Base-by-base conservation (phyloP, 2,113 vertebrate species). In the Cardinalis cardinalis region DNA sequence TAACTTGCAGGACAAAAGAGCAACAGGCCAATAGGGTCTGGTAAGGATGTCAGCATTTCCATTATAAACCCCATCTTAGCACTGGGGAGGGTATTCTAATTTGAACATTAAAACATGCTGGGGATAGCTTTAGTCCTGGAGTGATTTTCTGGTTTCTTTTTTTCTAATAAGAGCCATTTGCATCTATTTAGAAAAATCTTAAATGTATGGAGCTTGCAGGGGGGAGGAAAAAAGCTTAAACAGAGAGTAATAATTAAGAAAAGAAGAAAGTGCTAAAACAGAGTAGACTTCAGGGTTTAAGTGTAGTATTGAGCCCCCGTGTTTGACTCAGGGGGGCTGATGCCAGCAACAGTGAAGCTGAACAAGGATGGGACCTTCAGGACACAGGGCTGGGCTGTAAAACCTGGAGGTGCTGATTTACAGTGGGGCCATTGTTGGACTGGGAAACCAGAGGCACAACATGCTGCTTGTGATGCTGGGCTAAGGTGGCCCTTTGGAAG, bases 1-100 rank as follows among this genome's bases (percentile, higher is more conserved):
- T 96, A 95, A 91, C 79, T 94, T 72, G 43, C 43, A 81, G 70
- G 81, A 93, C 92, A 75, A 85, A 84, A 89, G 84, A 96, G 46
- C 51, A 68, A 84, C 64, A 92, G 77, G 64, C 52, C 5, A 48
- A 69, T 14, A 73, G 32, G 38, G 13, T 89, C 87, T 91, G 68
- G 51, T 77, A 74, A 92, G 79, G 79, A 74, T 92, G 89, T 89
- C 85, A 94, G 81, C 56, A 71, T 87, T 91, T 94, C 74, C 81
- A 95, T 89, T 95, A 93, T 64, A 92, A 94, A 73, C 31, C 20
- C 18, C 55, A 85, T 90, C 89, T 93, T 70, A 94, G 38, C 13
- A 1, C 70, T 59, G 41, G 73, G 81, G 31, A 94, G 23, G 36
- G 56, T 85, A 80, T 41, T 83, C 29, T 90, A 76, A 90, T 95